Evolutionary conservation across 2,888 invertebrate species (phyloP).

Genomic region (Nowickia ferox): DNA sequence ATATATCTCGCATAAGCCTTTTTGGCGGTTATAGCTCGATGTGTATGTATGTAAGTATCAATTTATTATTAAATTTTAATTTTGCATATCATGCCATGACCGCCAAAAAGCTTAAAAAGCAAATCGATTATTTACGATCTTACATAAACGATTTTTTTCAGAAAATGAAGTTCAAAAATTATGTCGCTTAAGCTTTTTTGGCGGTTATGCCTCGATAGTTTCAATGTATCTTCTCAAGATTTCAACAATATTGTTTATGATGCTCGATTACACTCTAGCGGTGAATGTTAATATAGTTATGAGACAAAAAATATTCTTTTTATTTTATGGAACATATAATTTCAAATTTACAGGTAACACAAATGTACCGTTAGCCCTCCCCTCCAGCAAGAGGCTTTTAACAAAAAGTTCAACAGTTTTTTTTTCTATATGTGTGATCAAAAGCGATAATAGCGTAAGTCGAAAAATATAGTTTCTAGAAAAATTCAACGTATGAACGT

Average conservation of each 20-base stretch:
- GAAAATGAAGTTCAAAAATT: no score
- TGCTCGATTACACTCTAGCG: conserved; percentile 25
- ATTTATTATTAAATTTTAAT: conserved; percentile 28
- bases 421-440: not conserved
- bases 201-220: no score
- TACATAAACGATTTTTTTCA: no score
- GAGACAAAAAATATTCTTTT: conserved; percentile 34
- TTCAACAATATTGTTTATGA: conserved; percentile 37
- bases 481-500: not conserved
- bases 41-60: conserved; percentile 30
- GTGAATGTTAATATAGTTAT: conserved; percentile 28
- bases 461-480: not conserved
- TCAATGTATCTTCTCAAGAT: no score
- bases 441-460: no score
- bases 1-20: no score
- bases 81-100: not conserved
- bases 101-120: no score
- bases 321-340: conserved; percentile 59
- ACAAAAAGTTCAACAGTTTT: conserved; percentile 7
- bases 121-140: no score
- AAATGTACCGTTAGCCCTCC: conserved; percentile 24
- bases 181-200: no score
- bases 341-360: conserved; percentile 44
- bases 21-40: no score
- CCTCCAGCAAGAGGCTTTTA: not conserved